A percentile compares a stretch with the other conserved stretches of the same genome.
Evolutionary conservation across 2,797 vertebrate species (phyloP).

Genomic region (Buceros bicornis): DNA sequence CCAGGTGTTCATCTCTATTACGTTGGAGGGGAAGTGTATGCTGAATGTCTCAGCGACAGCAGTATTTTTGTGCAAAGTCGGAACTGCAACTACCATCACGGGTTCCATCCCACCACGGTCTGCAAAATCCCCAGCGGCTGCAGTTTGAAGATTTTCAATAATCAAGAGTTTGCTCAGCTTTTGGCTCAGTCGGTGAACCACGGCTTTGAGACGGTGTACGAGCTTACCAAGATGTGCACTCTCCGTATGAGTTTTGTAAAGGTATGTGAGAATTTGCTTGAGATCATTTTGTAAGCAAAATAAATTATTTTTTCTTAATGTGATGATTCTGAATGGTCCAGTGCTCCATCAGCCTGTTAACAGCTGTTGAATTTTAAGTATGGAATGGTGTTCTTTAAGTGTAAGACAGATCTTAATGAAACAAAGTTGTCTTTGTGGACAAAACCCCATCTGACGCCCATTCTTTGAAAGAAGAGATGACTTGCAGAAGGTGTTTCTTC

Average conservation of each 20-base stretch:
- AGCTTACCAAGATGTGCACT: conserved; percentile 98
- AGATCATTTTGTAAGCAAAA: neutral
- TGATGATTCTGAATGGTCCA: neutral
- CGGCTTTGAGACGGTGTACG: conserved; percentile 95
- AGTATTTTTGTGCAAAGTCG: conserved; percentile 98
- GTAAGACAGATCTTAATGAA: neutral
- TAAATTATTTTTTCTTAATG: neutral
- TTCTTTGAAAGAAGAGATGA: neutral
- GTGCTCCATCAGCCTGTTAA: neutral
- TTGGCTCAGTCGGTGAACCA: conserved; percentile 97
- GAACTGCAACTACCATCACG: conserved; percentile 97
- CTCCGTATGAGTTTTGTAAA: conserved; percentile 98
- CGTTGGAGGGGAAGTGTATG: conserved; percentile 95
- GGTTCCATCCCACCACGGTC: conserved; percentile 95
- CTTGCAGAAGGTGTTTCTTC: neutral
- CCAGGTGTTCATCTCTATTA: conserved; percentile 95
- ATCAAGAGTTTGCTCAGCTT: conserved; percentile 95
- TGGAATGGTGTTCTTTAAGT: neutral
- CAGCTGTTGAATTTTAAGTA: neutral
- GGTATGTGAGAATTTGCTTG: conserved; percentile 73
- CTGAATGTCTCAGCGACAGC: conserved; percentile 95
- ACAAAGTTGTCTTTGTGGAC: neutral
- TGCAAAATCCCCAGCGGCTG: conserved; percentile 97
- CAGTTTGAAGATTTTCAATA: conserved; percentile 97
- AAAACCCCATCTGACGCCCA: neutral